These are phyloP conservation scores for Semnopithecus entellus DNA, from an alignment of 2,113 vertebrate genomes.

Conservation along the genomic window DNA sequence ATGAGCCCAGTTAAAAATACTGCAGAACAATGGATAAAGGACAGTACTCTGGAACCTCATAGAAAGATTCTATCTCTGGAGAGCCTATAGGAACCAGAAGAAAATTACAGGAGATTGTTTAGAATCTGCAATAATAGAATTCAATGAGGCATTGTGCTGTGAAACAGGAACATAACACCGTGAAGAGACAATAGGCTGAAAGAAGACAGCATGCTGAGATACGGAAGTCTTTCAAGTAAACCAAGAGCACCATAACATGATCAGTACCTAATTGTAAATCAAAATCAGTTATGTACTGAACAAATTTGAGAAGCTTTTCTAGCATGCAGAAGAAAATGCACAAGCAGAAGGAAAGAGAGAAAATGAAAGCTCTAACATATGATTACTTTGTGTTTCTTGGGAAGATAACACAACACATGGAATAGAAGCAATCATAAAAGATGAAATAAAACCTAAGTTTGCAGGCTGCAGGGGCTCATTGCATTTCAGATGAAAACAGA, in stretches of 20 bases:
- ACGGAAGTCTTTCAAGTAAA: background rate
- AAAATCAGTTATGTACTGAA: background rate
- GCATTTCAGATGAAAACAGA: background rate
- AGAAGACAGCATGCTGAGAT: background rate
- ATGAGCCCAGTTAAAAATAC: background rate
- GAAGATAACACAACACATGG: background rate
- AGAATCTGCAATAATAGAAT: background rate
- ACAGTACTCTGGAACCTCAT: background rate
- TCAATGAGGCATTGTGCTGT: background rate
- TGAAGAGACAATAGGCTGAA: background rate
- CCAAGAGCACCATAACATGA: background rate
- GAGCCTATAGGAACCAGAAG: background rate
- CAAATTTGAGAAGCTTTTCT: background rate
- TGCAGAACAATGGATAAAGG: background rate
- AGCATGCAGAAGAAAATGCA: background rate
- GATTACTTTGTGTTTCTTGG: background rate
- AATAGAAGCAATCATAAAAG: background rate
- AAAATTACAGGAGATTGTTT: background rate
- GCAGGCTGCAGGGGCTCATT: background rate
- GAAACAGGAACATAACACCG: background rate
- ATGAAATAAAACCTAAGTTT: background rate
- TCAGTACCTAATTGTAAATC: background rate
- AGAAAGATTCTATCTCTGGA: background rate
- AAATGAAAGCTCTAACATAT: background rate
- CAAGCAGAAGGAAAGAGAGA: background rate